phyloP scores from a whole-genome alignment of 2,113 vertebrate species.

The Lanius collurio region DNA sequence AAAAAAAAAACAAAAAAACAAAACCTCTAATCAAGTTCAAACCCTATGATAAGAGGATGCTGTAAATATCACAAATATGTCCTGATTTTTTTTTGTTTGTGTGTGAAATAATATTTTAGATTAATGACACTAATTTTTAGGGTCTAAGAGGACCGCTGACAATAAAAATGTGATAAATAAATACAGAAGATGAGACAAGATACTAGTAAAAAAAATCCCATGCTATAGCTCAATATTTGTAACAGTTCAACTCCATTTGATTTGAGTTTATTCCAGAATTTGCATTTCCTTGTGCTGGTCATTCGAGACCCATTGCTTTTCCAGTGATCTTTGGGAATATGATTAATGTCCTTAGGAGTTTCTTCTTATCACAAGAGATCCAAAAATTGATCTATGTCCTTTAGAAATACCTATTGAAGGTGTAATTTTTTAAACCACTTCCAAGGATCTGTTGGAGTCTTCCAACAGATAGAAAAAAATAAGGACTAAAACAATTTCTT shows the following conservation, averaged over 20 bases:
- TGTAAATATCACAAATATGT: background rate
- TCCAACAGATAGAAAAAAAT: background rate
- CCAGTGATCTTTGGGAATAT: background rate
- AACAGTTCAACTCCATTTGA: background rate
- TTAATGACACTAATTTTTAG: background rate
- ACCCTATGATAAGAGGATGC: accelerated
- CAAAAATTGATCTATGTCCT: background rate
- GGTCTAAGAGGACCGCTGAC: accelerated
- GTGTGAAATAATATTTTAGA: background rate
- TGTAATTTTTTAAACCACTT: background rate
- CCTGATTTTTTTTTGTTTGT: background rate
- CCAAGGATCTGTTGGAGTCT: background rate
- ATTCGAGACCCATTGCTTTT: background rate
- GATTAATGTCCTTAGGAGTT: background rate
- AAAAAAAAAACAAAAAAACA: accelerated
- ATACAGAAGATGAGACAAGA: background rate
- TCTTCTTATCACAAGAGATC: background rate
- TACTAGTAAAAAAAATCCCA: background rate
- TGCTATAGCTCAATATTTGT: background rate
- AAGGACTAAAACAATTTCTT: background rate
- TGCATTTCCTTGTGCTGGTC: background rate
- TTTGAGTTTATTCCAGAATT: background rate
- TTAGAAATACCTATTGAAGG: background rate
- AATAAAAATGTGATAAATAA: background rate
- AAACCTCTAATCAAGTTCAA: background rate